A percentile compares a stretch with the other conserved stretches of the same genome.
Evolutionary conservation across 1,140 invertebrate species (phyloP).

Genomic region (Sarcophaga peregrina): DNA sequence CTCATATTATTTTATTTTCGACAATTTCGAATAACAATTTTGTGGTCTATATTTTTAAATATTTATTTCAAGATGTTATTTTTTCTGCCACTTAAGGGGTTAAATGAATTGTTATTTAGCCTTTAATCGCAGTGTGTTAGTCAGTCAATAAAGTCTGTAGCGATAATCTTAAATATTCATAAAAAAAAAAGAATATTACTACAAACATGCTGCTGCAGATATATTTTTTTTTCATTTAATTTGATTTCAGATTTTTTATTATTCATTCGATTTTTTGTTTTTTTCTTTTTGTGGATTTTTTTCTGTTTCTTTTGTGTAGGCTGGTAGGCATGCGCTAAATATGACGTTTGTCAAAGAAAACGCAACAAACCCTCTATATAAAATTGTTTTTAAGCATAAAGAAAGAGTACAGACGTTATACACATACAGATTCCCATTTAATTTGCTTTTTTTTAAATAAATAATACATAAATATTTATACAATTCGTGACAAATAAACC

Average conservation of each 20-base stretch:
- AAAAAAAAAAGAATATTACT: background rate
- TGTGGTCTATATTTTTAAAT: too few species aligned
- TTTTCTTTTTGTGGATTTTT: background rate
- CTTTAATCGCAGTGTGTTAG: background rate
- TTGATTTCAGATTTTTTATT: conserved; percentile 1
- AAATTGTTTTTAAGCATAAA: background rate
- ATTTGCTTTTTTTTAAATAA: background rate
- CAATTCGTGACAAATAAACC: background rate
- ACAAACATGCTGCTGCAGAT: background rate
- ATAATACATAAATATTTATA: background rate
- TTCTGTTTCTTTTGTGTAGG: background rate
- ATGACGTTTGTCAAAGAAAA: background rate
- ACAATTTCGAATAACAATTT: too few species aligned
- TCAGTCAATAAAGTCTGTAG: background rate
- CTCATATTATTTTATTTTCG: too few species aligned
- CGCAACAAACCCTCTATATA: conserved; percentile 21
- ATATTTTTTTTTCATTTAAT: conserved; percentile 21
- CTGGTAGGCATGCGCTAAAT: conserved; percentile 18
- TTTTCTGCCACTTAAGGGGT: too few species aligned
- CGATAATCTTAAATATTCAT: background rate
- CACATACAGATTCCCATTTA: background rate
- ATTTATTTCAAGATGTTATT: too few species aligned
- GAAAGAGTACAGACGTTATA: background rate
- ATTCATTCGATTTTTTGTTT: too few species aligned
- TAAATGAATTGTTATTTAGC: too few species aligned